These are phyloP conservation scores for Dromococcyx pavoninus DNA, from an alignment of 2,797 vertebrate species.

Conservation along the genomic window DNA sequence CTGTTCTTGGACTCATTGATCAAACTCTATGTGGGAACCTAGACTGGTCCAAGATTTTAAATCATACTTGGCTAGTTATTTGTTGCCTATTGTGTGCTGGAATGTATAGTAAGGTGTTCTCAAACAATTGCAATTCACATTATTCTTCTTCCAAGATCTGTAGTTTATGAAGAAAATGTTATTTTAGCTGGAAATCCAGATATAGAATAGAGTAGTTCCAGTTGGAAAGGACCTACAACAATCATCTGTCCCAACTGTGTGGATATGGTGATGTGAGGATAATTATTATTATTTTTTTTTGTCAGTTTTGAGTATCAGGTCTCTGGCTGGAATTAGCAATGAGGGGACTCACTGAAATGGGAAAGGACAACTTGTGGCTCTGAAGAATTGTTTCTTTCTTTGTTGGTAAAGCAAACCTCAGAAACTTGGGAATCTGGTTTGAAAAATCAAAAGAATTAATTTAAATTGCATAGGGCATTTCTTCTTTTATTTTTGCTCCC, in stretches of 20 bases:
- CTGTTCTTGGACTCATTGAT: not conserved
- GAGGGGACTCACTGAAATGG: not conserved
- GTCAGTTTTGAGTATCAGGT: not conserved
- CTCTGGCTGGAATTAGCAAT: not conserved
- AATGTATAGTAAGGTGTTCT: not conserved
- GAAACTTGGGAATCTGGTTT: not conserved
- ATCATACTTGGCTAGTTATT: not conserved
- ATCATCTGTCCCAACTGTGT: not conserved
- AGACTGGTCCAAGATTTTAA: not conserved
- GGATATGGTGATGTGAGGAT: not conserved
- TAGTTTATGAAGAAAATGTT: not conserved
- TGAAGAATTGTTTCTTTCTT: not conserved
- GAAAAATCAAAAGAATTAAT: not conserved
- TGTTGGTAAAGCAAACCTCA: not conserved
- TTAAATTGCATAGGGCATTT: not conserved
- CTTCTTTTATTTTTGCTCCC: not conserved
- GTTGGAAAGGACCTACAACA: not conserved
- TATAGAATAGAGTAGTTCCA: not conserved
- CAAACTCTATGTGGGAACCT: not conserved
- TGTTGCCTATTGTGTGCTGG: not conserved
- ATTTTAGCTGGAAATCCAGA: slow-evolving; percentile 23
- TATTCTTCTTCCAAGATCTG: not conserved
- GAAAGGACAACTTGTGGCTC: not conserved
- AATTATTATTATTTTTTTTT: not conserved
- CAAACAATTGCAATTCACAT: not conserved